Base-by-base conservation (phyloP, 2,797 vertebrate species). In the Brachyalestes nurse region DNA sequence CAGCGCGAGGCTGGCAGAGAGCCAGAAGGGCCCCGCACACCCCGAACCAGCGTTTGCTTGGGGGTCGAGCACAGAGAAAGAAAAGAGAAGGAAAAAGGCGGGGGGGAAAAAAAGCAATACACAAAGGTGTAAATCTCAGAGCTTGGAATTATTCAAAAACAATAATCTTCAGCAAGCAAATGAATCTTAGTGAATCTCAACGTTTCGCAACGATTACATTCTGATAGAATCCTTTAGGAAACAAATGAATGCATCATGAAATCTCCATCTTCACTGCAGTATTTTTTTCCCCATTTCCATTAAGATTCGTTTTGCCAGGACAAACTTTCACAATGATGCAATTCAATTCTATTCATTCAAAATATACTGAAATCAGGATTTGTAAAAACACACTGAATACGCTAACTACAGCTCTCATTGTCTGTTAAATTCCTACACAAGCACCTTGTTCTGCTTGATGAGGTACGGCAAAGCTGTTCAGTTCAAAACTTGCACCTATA, bases 1-100 rank as follows among this genome's bases (percentile, higher is more conserved):
- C 57, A 64, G 71, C 25, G 47, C 5, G 19, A 62, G 51, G 58
- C 25, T 64, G 62, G 28, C 28, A 64, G 67, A 69, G 34, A 38
- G 80, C 82, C 81, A 83, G 61, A 61, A 74, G 61, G 72, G 78
- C 79, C 85, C 84, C 82, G 80, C 83, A 79, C 81, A 80, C 80
- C 80, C 83, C 80, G 71, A 66, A 42, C 77, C 80, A 88, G 80
- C 83, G 83, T 82, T 69, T 77, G 58, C 75, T 77, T 79, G 49
- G 51, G 80, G 79, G 76, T 79, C 81, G 81, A 69, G 55, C 57
- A 49, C 61, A 64, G 53, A 21, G 71, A 23, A 73, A 28, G 23
- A 53, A 65, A 71, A 25, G 34, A 0, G 7, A 66, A 66, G 2
- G 6, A 34, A 5, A 2, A 34, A 34, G 34, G 2, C 34, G 28